Conservation (phyloP, 2,888 invertebrate species). For the Eurytoma californica region DNA sequence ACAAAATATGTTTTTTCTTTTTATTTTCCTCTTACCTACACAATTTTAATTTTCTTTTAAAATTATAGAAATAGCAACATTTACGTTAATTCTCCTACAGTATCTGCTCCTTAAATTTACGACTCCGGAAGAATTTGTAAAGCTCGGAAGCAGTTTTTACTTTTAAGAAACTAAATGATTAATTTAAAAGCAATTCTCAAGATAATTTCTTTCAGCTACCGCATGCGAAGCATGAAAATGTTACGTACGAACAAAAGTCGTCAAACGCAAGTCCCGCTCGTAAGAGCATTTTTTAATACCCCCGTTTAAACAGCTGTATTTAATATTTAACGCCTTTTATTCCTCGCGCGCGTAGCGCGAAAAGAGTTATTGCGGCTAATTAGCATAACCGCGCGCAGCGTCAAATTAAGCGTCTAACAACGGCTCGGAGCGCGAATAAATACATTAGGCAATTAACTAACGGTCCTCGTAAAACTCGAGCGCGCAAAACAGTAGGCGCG, state of each 20-base stretch:
- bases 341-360: not conserved
- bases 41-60: too few relatives aligned
- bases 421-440: slow-evolving; percentile 36
- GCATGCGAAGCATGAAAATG: not conserved
- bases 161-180: too few relatives aligned
- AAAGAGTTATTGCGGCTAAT: slow-evolving; percentile 15
- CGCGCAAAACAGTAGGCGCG: not conserved
- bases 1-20: too few relatives aligned
- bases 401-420: slow-evolving; percentile 44
- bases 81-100: too few relatives aligned
- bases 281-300: not conserved
- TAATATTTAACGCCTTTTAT: slow-evolving; percentile 9
- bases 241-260: not conserved
- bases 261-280: not conserved
- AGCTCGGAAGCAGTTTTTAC: too few relatives aligned
- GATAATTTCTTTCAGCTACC: too few relatives aligned
- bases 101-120: too few relatives aligned
- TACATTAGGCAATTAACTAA: slow-evolving; percentile 32
- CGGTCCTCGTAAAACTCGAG: slow-evolving; percentile 33
- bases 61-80: too few relatives aligned
- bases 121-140: too few relatives aligned
- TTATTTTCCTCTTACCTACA: too few relatives aligned
- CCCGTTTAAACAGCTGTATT: slow-evolving; percentile 15
- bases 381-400: slow-evolving; percentile 31
- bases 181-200: too few relatives aligned